Percentiles rank a stretch among this genome's conserved stretches.
These are phyloP conservation scores for Erythrolamprus reginae DNA, from an alignment of 2,113 vertebrate species.

Conservation along the genomic window DNA sequence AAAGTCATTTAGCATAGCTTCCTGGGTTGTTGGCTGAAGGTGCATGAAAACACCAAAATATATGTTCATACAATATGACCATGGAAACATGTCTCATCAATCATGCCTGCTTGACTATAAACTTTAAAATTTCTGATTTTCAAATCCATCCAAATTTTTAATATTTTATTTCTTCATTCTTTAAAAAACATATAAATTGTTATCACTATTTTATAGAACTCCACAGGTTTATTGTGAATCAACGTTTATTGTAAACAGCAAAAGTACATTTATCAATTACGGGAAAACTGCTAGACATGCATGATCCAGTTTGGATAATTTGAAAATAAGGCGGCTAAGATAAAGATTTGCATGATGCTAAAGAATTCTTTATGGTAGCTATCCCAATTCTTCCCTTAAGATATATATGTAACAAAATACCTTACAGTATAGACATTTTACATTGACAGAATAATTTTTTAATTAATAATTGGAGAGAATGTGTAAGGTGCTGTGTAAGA, in stretches of 20 bases:
- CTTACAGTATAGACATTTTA: constrained; percentile 13
- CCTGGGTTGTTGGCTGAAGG: neutral
- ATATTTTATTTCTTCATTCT: neutral
- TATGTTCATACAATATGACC: neutral
- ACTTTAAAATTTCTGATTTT: constrained; percentile 24
- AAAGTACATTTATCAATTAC: neutral
- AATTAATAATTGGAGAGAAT: constrained; percentile 22
- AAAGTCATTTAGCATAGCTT: neutral
- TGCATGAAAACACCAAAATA: neutral
- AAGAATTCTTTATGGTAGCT: constrained; percentile 52
- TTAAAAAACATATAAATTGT: neutral
- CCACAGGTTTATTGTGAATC: constrained; percentile 16
- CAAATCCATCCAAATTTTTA: neutral
- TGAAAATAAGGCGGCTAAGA: constrained; percentile 41
- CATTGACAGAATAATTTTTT: constrained; percentile 13
- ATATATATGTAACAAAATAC: constrained; percentile 30
- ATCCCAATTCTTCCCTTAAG: constrained; percentile 35
- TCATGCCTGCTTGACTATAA: rapidly evolving
- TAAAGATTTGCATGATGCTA: constrained; percentile 36
- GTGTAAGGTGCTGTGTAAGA: neutral
- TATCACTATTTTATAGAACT: neutral
- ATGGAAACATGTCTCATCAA: constrained; percentile 9
- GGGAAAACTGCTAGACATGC: constrained; percentile 6
- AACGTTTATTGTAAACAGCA: neutral
- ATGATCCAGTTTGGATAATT: constrained; percentile 13